Base-by-base conservation (phyloP, 2,113 vertebrate genomes). In the Arizona elegans region DNA sequence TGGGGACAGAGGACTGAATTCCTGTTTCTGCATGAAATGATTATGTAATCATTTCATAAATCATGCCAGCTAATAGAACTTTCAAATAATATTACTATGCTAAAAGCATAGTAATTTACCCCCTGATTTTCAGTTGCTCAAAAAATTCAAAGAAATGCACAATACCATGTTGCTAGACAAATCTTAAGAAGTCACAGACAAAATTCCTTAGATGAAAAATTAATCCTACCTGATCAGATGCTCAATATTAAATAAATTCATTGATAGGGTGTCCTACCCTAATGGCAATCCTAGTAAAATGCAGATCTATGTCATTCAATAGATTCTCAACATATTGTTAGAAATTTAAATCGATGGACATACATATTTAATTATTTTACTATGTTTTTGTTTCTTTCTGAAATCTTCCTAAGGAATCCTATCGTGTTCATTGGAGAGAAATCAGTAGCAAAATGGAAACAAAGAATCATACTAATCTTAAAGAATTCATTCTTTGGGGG, bases 401-500 rank as follows among this genome's bases (percentile, higher is more conserved):
- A 12, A 92, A 92, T n/a, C 29, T 75, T 6, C 52, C 55, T 23
- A 26, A 70, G 10, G 88, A 56, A n/a, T 56, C 1, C 88, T 53
- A 8, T 17, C 26, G 8, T 8, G 29, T 86, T 90, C 75, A 26
- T 29, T 24, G 86, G 54, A 15, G 15, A 10, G 26, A 89, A 59
- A 47, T 90, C 55, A 58, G n/a, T 85, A n/a, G 19, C 29, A 90
- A 62, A 59, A 93, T 90, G 88, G 88, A 93, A 58, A 93, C 43
- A 38, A 86, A 62, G 70, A 93, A 93, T n/a, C 70, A 93, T 53
- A 93, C 92, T 47, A 90, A 8, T 19, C 62, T 95, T 90, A 70
- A 91, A 1, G 81, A 93, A 43, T 96, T 96, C 88, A 95, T 91
- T 54, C 92, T 95, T 5, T 56, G 29, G 1, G 89, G 94, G 43